Percentiles rank a stretch among this genome's conserved stretches.
Conservation (phyloP, 2,888 invertebrate genomes). For the Diabrotica balteata region DNA sequence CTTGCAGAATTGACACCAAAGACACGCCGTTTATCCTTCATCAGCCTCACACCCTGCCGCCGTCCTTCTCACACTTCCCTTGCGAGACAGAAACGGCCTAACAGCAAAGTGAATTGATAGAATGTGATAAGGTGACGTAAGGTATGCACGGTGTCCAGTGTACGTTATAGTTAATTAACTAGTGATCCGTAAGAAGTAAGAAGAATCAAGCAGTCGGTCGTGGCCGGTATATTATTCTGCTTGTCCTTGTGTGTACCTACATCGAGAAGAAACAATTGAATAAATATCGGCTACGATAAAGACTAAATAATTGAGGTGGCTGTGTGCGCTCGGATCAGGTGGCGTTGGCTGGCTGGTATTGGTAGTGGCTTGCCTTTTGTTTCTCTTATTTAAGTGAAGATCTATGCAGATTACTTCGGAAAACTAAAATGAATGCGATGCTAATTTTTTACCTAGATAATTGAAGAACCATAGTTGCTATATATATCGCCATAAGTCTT, state of each 20-base stretch:
- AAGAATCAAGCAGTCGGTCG: conserved; percentile 47
- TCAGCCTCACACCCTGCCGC: conserved; percentile 30
- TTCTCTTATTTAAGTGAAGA: background rate
- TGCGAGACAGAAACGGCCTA: conserved; percentile 27
- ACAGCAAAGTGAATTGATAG: conserved; percentile 40
- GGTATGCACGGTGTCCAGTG: conserved; percentile 53
- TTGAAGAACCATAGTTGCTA: too few relatives aligned
- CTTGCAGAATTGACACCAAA: conserved; percentile 40
- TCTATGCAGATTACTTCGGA: background rate
- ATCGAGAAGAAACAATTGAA: conserved; percentile 38
- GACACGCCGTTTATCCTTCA: conserved; percentile 31
- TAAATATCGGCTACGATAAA: conserved; percentile 35
- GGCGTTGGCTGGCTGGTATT: background rate
- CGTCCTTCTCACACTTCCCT: conserved; percentile 15
- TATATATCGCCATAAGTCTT: too few relatives aligned
- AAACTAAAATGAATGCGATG: too few relatives aligned
- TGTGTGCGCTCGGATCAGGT: conserved; percentile 12
- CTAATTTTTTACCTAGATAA: too few relatives aligned
- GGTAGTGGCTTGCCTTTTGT: background rate
- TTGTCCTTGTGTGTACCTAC: conserved; percentile 32
- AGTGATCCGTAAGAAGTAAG: conserved; percentile 55
- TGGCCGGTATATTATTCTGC: conserved; percentile 49
- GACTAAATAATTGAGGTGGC: conserved; percentile 33
- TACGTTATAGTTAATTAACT: conserved; percentile 58
- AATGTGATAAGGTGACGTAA: conserved; percentile 53